A percentile compares a stretch with the other conserved stretches of the same genome.
Evolutionary conservation across 2,797 vertebrate species (phyloP).

Genomic region (Pachyuromys duprasi): DNA sequence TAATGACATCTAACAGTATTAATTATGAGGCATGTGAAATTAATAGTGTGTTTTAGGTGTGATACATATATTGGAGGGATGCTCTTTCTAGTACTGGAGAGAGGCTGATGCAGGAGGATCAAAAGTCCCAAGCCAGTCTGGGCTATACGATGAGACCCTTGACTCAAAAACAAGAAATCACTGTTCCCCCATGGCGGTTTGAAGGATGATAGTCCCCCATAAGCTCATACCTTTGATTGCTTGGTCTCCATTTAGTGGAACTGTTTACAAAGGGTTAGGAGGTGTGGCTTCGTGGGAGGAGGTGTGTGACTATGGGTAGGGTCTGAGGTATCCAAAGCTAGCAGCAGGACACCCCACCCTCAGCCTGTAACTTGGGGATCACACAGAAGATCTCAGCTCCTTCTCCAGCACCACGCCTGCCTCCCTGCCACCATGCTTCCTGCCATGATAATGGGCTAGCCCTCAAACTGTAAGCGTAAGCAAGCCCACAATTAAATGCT

Average conservation of each 20-base stretch:
- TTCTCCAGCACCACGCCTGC: background rate
- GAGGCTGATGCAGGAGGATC: background rate
- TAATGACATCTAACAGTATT: conserved; percentile 11
- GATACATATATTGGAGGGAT: background rate
- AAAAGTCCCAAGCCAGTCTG: background rate
- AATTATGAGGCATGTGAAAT: background rate
- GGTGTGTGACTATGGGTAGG: background rate
- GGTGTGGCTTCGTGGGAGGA: background rate
- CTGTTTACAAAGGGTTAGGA: background rate
- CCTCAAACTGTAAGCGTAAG: background rate
- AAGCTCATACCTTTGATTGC: background rate
- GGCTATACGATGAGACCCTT: background rate
- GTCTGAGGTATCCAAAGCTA: background rate
- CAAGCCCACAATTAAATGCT: background rate
- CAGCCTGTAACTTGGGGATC: background rate
- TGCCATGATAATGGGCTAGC: background rate
- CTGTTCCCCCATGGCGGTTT: background rate
- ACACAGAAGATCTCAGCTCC: background rate
- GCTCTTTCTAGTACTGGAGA: background rate
- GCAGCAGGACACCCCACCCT: background rate
- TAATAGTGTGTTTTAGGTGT: background rate
- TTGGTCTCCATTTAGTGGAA: background rate
- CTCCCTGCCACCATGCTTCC: background rate
- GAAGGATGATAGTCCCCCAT: background rate
- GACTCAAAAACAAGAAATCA: background rate